Evolutionary conservation across 2,888 invertebrate genomes (phyloP).

Genomic region (Coremacera marginata): DNA sequence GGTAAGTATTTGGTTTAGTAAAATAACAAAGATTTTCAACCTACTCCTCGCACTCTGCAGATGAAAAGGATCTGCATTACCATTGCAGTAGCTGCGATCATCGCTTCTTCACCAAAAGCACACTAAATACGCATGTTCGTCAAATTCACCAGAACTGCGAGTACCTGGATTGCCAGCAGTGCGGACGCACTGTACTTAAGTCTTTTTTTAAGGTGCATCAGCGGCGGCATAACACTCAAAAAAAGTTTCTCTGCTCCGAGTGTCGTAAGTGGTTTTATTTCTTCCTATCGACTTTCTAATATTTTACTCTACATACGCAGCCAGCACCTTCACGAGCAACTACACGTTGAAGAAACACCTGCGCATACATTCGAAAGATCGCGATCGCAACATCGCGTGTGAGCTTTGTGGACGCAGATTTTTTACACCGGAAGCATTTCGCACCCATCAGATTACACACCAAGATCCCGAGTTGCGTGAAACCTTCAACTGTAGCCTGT

Average conservation of each 20-base stretch:
- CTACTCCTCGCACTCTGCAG: slow-evolving; percentile 2
- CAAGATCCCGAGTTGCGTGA: slow-evolving; percentile 46
- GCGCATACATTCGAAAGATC: slow-evolving; percentile 47
- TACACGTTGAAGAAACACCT: slow-evolving; percentile 45
- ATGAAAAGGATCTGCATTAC: slow-evolving; percentile 33
- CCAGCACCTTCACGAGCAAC: slow-evolving; percentile 49
- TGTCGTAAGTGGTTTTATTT: slow-evolving; percentile 47
- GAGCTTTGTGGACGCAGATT: slow-evolving; percentile 47
- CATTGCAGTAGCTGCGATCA: slow-evolving; percentile 35
- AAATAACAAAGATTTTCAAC: background rate
- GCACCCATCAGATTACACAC: slow-evolving; percentile 46
- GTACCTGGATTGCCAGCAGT: slow-evolving; percentile 42
- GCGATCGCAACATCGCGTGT: slow-evolving; percentile 48
- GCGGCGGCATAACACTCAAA: slow-evolving; percentile 24
- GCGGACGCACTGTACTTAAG: slow-evolving; percentile 41
- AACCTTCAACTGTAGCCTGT: slow-evolving; percentile 47
- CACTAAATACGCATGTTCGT: slow-evolving; percentile 35
- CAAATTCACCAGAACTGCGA: slow-evolving; percentile 41
- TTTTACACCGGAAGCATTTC: slow-evolving; percentile 46
- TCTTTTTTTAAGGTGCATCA: slow-evolving; percentile 36
- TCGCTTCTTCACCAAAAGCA: slow-evolving; percentile 39
- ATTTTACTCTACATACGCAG: slow-evolving; percentile 34
- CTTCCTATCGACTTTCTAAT: background rate
- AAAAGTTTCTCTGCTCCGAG: slow-evolving; percentile 46
- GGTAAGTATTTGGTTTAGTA: slow-evolving; percentile 34